These are phyloP conservation scores for Channallabes apus DNA, from an alignment of 2,797 vertebrate genomes.

Conservation along the genomic window DNA sequence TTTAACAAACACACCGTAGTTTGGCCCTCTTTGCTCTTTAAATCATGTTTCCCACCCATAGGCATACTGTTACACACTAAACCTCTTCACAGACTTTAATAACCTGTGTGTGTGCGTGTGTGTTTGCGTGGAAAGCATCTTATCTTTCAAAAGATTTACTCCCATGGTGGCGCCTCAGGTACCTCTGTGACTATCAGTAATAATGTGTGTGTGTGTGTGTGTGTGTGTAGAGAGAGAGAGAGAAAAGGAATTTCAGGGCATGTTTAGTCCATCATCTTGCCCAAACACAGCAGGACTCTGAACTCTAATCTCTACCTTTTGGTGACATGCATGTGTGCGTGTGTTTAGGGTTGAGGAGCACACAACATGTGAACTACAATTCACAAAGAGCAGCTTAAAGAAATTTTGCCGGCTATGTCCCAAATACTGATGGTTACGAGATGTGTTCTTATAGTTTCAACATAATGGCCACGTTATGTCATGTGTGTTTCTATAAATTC, in stretches of 20 bases:
- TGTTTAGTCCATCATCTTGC: constrained; percentile 47
- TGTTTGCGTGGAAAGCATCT: background rate
- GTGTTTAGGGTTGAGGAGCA: background rate
- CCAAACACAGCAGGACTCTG: background rate
- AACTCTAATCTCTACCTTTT: constrained; percentile 6
- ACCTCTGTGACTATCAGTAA: background rate
- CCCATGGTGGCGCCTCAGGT: background rate
- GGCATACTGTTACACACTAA: constrained; percentile 11
- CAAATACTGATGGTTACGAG: background rate
- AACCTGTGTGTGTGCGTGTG: background rate
- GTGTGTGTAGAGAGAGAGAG: background rate
- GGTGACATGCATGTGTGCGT: background rate
- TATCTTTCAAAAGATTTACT: constrained; percentile 18
- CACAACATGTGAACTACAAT: constrained; percentile 7
- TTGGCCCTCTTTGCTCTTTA: background rate
- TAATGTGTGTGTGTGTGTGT: background rate
- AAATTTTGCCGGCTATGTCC: background rate
- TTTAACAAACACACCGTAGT: background rate
- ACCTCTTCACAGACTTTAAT: background rate
- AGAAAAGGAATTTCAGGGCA: background rate
- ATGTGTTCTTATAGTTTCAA: background rate
- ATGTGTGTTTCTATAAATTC: background rate
- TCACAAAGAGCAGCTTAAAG: background rate
- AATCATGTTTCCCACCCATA: background rate
- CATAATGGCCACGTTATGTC: background rate